Evolutionary conservation across 2,888 invertebrate species (phyloP), one percentile per base, ranked within the genome.

Genomic region (Tortrix viridana): DNA sequence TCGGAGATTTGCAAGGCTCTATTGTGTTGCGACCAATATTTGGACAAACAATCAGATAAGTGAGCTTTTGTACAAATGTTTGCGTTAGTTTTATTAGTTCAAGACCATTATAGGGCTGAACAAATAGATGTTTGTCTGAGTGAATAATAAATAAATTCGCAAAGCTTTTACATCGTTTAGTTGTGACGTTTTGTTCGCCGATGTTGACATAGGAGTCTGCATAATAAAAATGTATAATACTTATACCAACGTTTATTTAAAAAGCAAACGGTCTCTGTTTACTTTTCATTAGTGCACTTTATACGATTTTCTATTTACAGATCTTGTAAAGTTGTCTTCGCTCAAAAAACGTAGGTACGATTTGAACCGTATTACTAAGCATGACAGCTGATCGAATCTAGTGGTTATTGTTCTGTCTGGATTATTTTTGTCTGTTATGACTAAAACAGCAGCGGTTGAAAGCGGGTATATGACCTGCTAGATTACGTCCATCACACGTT

Each of bases 1-100:
- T 52, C 58, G 46, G 32, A 32, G 38, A 53, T 48, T 53, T 53
- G 50, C 57, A 23, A 57, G 49, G 52, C 5, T 14, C 46, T 23
- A 55, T 50, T 53, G 50, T 62, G 50, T 60, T 47, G 53, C 38
- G 9, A 41, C 63, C 57, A 58, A 63, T 58, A 48, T 58, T 57
- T 63, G 52, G 56, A 47, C 56, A 50, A 56, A 44, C 44, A 22
- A 62, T 62, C 59, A 22, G 59, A 60, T 52, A 60, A 60, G 37
- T 37, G 18, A 22, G 16, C 16, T 41, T 19, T 59, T 49, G 48
- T n/a, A 46, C 46, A 52, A 60, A 52, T 60, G 52, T 60, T 46
- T 53, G 32, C 32, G 19, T 32, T 14, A 37, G 20, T 50, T 50
- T 50, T 37, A 37, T 50, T 32, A 19, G 19, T 9, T n/a, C 19